Conservation (phyloP, 2,888 invertebrate genomes). For the Dryobota labecula region DNA sequence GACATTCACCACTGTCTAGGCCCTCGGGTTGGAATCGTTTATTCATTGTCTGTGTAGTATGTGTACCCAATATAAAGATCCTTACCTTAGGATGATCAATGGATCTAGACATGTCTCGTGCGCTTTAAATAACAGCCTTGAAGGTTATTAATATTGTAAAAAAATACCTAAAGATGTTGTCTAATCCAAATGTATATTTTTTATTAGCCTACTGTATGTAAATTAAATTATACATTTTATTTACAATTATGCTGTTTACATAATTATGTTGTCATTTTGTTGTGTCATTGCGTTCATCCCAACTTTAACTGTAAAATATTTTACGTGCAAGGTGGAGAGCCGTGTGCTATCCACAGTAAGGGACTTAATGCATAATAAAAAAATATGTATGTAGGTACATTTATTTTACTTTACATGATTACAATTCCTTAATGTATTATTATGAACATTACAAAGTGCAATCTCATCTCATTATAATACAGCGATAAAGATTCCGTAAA, state of each 20-base stretch:
- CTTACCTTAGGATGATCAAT: background rate
- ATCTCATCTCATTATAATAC: too few species aligned
- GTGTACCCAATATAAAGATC: background rate
- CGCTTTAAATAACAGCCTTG: background rate
- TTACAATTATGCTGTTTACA: too few species aligned
- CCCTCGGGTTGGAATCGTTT: too few species aligned
- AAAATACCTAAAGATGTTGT: background rate
- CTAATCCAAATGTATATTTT: background rate
- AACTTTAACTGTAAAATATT: background rate
- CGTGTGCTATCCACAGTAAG: background rate
- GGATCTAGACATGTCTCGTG: background rate
- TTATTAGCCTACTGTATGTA: background rate
- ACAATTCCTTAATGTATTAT: too few species aligned
- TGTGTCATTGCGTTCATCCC: background rate
- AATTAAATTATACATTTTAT: background rate
- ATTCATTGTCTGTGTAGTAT: too few species aligned
- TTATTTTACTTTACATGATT: too few species aligned
- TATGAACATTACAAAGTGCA: too few species aligned
- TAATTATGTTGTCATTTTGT: background rate
- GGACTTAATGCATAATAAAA: too few species aligned
- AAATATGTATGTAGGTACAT: too few species aligned
- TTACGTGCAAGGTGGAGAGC: too few species aligned
- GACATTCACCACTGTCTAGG: background rate
- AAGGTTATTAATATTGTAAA: background rate
- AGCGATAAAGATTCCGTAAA: too few species aligned